phyloP scores from a whole-genome alignment of 2,888 invertebrate genomes.

The Drosophila antonietae region DNA sequence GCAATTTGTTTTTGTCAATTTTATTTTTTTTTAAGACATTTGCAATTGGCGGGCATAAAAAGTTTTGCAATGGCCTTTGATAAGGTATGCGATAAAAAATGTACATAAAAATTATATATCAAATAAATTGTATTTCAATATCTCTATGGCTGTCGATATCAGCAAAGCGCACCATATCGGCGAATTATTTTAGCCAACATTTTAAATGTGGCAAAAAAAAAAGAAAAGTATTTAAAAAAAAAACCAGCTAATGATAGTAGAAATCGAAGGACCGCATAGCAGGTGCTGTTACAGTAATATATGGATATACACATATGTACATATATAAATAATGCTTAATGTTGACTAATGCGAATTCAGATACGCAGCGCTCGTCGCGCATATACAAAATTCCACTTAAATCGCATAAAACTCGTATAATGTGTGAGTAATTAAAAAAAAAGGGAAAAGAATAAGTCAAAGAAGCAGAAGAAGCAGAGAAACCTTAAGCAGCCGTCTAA shows the following conservation, averaged over 20 bases:
- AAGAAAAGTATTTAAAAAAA: background rate
- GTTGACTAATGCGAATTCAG: conserved; percentile 49
- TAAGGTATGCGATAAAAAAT: conserved; percentile 27
- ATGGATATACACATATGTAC: background rate
- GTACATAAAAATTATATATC: conserved; percentile 3
- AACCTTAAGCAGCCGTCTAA: background rate
- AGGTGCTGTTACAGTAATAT: conserved; percentile 7
- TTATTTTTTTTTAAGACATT: background rate
- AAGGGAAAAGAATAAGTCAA: background rate
- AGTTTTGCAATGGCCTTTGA: conserved; percentile 1
- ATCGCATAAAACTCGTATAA: conserved; percentile 8
- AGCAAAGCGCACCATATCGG: conserved; percentile 28
- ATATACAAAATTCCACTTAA: conserved; percentile 25
- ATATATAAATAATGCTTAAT: conserved; percentile 6
- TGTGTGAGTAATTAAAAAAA: conserved; percentile 8
- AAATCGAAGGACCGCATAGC: conserved; percentile 12
- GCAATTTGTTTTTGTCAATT: background rate
- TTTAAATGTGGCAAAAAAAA: conserved; percentile 21
- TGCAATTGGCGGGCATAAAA: background rate
- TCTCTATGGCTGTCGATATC: conserved; percentile 31
- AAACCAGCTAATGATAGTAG: conserved; percentile 26
- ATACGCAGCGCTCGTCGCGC: conserved; percentile 17
- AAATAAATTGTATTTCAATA: conserved; percentile 11
- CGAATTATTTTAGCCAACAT: conserved; percentile 14
- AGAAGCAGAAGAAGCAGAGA: background rate